These are phyloP conservation scores for Tholera decimalis DNA, from an alignment of 2,888 invertebrate genomes.

Conservation along the genomic window DNA sequence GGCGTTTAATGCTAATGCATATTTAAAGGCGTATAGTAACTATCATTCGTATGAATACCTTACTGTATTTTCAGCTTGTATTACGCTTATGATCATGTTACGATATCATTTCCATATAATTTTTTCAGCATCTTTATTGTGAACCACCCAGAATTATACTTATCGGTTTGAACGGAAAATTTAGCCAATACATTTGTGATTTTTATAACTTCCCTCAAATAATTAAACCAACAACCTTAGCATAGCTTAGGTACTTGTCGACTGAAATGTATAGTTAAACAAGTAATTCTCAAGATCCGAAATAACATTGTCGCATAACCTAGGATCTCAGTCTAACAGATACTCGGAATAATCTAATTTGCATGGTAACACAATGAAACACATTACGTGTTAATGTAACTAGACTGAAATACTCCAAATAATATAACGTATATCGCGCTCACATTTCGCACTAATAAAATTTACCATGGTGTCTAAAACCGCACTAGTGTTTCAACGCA, in stretches of 20 bases:
- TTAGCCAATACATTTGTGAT: too few relatives aligned
- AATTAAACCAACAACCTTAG: background rate
- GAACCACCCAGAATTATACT: background rate
- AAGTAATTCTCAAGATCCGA: background rate
- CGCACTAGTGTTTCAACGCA: slow-evolving; percentile 41
- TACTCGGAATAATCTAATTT: background rate
- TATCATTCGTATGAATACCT: background rate
- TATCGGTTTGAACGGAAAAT: background rate
- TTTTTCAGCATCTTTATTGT: background rate
- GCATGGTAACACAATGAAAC: background rate
- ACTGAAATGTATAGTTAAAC: background rate
- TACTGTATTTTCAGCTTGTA: slow-evolving; percentile 2
- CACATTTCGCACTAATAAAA: slow-evolving; percentile 29
- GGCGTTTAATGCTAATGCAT: slow-evolving; percentile 59
- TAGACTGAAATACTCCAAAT: slow-evolving; percentile 8
- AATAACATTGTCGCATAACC: background rate
- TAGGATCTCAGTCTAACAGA: background rate
- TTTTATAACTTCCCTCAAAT: background rate
- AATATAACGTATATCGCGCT: slow-evolving; percentile 6
- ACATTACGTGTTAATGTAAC: background rate
- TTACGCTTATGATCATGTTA: background rate
- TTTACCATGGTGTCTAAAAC: slow-evolving; percentile 27
- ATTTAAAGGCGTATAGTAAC: slow-evolving; percentile 39
- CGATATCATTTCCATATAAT: background rate
- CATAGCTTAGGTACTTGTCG: background rate